Evolutionary conservation across 1,140 invertebrate species (phyloP).

Genomic region (Drosophila cardini): DNA sequence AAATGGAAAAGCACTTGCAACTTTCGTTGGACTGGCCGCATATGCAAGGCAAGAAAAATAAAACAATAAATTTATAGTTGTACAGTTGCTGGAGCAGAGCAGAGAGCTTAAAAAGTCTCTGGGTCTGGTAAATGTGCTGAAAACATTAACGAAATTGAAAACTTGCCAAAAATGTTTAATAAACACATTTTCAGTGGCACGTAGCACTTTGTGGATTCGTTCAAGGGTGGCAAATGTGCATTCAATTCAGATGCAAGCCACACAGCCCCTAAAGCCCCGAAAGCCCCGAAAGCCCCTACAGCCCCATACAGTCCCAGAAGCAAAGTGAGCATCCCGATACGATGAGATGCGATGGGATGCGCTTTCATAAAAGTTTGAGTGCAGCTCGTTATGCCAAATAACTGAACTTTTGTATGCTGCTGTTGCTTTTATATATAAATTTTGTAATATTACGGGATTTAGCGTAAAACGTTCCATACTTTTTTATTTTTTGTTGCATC

Average conservation of each 20-base stretch:
- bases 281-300: too few species aligned
- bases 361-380: slow-evolving; percentile 69
- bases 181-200: slow-evolving; percentile 62
- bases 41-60: slow-evolving; percentile 40
- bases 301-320: neutral
- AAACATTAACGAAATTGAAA: slow-evolving; percentile 78
- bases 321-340: neutral
- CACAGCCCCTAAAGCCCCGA: too few species aligned
- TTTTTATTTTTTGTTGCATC: slow-evolving; percentile 10
- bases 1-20: slow-evolving; percentile 45
- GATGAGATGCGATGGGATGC: slow-evolving; percentile 23
- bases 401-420: slow-evolving; percentile 57
- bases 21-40: neutral
- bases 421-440: slow-evolving; percentile 52
- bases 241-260: slow-evolving; percentile 22
- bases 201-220: slow-evolving; percentile 19
- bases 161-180: slow-evolving; percentile 78
- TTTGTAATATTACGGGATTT: slow-evolving; percentile 53
- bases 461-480: slow-evolving; percentile 3
- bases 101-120: slow-evolving; percentile 10
- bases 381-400: slow-evolving; percentile 75
- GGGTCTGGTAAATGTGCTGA: slow-evolving; percentile 38
- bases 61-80: slow-evolving; percentile 56
- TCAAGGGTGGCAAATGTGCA: slow-evolving; percentile 1
- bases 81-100: neutral